Base-by-base conservation (phyloP, 2,113 vertebrate genomes). In the Nymphicus hollandicus region DNA sequence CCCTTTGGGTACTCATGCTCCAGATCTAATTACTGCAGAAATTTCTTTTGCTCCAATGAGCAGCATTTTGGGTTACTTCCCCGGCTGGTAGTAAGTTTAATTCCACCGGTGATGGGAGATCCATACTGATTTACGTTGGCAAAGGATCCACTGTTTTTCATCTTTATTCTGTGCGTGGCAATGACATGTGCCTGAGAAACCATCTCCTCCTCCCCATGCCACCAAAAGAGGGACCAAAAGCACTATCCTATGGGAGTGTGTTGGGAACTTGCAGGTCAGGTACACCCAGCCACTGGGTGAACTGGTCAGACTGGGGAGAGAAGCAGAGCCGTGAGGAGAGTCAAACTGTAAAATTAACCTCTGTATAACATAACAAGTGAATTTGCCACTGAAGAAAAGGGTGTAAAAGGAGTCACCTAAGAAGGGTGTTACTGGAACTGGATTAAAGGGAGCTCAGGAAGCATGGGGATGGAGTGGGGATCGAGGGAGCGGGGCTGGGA, bases 1-100 rank as follows among this genome's bases (percentile, higher is more conserved):
- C 95, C 96, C 95, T 96, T 87, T 90, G 95, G 96, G 93, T 96
- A 96, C 94, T 97, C 93, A 72, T 2, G 69, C 90, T 96, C 90
- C 96, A 96, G 93, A 96, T 96, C 95, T 96, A 97, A 97, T 97
- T 97, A 96, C 93, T 81, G 91, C 88, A 58, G 69, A 81, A 95
- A 97, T 96, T 95, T 92, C 96, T 90, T 93, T 84, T 96, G 90
- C 96, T 97, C 92, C 53, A 14, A 23, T 0, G 52, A 90, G 83
- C 96, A 72, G 88, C 56, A 11, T 70, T 90, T 92, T 35, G 93
- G 93, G 95, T 90, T 90, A 50, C 86, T 52, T 92, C 83, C 72
- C 65, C 0, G 46, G 47, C 90, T 78, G 80, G 61, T 49, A 60
- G 60, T 43, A 76, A 88, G 86, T 52, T 71, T 33, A 29, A 23